Conservation (phyloP, 2,113 vertebrate genomes). For the Sturnus vulgaris region DNA sequence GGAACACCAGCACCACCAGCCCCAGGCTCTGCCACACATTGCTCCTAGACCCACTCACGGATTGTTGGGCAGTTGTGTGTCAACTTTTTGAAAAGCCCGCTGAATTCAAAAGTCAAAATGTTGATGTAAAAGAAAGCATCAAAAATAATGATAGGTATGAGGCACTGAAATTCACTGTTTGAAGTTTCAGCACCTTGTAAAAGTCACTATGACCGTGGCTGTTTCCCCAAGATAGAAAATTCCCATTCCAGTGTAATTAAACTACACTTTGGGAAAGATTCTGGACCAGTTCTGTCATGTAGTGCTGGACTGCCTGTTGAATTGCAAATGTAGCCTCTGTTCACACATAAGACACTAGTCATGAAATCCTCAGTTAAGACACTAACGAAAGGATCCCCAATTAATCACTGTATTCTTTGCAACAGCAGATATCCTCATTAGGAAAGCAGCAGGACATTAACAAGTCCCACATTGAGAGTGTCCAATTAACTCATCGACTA, state of each 20-base stretch:
- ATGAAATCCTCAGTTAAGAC: slow-evolving; percentile 29
- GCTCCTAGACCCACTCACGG: background rate
- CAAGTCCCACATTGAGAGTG: background rate
- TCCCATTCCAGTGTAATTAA: background rate
- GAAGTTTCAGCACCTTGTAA: background rate
- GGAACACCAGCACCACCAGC: background rate
- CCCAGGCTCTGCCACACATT: fast-evolving
- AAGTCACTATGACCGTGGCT: background rate
- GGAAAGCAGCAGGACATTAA: background rate
- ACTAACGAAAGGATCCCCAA: background rate
- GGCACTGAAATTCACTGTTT: background rate
- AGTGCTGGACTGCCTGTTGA: background rate
- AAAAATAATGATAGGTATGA: background rate
- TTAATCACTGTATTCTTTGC: slow-evolving; percentile 26
- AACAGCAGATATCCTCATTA: slow-evolving; percentile 41
- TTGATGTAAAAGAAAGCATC: background rate
- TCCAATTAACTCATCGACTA: slow-evolving; percentile 42
- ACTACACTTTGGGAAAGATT: background rate
- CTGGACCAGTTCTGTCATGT: background rate
- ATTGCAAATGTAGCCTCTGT: background rate
- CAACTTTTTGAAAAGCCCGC: background rate
- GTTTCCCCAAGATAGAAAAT: background rate
- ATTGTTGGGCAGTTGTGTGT: background rate
- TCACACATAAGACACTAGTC: background rate
- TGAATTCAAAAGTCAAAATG: background rate